Base-by-base conservation (phyloP, 2,113 vertebrate genomes). In the Neogobius melanostomus region DNA sequence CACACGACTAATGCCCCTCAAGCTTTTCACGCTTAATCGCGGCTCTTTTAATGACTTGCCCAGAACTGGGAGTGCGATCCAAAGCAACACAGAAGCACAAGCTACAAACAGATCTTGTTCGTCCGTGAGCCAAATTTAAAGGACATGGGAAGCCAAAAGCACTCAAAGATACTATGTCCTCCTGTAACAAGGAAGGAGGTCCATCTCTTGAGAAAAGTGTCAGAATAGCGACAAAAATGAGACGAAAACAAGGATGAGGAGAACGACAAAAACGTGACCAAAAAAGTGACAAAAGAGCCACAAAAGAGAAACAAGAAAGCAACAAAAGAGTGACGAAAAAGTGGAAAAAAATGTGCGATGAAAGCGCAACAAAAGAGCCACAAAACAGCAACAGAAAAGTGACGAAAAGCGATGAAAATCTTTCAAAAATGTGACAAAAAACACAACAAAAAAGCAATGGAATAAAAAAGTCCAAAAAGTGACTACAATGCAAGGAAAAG, bases 21-120 rank as follows among this genome's bases (percentile, higher is more conserved):
- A 46, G 69, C 65, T 71, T 72, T 77, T 77, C 52, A 53, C 59
- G 59, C 66, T 70, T 67, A 64, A 72, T 74, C 46, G 68, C 51
- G 21, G 10, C 63, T 49, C 68, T 77, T 82, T 69, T 66, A 74
- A 62, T 8, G 72, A 65, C 82, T 84, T 86, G 76, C 81, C 82
- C 81, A 75, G 75, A 69, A 77, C 76, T 75, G 73, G 79, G 72
- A 84, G 71, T 8, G 57, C 65, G 72, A 82, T 79, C 54, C 54
- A 77, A 66, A 83, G 63, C 82, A 85, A 77, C 53, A 60, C 63
- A 78, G 69, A 84, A 79, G 74, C 71, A 0, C 17, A 48, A 76
- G 66, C 71, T 74, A 78, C 83, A 87, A 80, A 89, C 75, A 75
- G 71, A 85, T 82, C 69, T 81, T 68, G 65, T 64, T 71, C 72